Base-by-base conservation (phyloP, 2,797 vertebrate genomes). In the Crenuchus spilurus region DNA sequence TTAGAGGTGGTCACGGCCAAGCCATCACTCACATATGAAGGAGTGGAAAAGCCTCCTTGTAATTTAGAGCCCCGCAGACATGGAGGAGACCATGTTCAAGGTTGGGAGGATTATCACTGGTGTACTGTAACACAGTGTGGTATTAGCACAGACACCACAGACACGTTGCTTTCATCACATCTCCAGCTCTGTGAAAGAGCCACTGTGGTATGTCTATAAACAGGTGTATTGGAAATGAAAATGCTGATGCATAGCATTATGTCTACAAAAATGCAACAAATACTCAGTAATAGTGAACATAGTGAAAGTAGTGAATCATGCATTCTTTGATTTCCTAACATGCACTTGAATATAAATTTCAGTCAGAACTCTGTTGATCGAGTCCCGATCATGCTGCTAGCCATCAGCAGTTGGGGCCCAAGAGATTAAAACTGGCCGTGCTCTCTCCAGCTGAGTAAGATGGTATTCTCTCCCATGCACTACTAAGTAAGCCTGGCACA, bases 1-100 rank as follows among this genome's bases (percentile, higher is more conserved):
- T 84, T 66, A 22, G 22, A 72, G 44, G 18, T 79, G 33, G 75
- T 44, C 79, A 86, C 83, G 80, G 80, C 74, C 74, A 4, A 10
- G 82, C 80, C 83, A 80, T 85, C 74, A 77, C 71, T 82, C 78
- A 80, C 78, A 74, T 52, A 83, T 37, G 61, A 48, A 55, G 11
- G 46, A 46, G 63, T 67, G 76, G 75, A 62, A 62, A 81, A 77
- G 69, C 75, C 78, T 31, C 41, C 60, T 52, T 79, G 66, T 74
- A 78, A 77, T 71, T 75, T 60, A 11, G 46, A 72, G 41, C 18
- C 72, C 28, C 39, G 48, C 18, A 44, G 39, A 76, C 22, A 58
- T 16, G 33, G 44, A 62, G 7, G 54, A 77, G 81, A 84, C 71
- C 79, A 84, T 74, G 74, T 44, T 76, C 80, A 82, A 77, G 76